Percentiles rank a stretch among this genome's conserved stretches.
Evolutionary conservation across 2,797 vertebrate genomes (phyloP).

Genomic region (Micrastur ruficollis): DNA sequence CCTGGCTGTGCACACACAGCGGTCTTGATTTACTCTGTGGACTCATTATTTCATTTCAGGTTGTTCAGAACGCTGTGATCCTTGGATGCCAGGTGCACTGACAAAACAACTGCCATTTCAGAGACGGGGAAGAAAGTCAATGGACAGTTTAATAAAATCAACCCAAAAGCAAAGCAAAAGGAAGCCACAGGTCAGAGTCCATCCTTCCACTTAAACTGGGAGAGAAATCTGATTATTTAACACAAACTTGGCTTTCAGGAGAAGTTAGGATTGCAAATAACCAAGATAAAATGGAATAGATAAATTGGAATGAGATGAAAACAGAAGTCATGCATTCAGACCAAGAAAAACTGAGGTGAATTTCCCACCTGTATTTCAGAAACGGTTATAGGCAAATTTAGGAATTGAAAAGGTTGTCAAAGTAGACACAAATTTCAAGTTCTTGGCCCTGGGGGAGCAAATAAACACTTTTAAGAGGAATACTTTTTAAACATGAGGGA

Average conservation of each 20-base stretch:
- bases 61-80: neutral
- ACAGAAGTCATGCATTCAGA: neutral
- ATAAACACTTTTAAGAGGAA: neutral
- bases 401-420: neutral
- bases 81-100: neutral
- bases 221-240: neutral
- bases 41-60: neutral
- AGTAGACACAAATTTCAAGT: neutral
- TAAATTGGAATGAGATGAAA: neutral
- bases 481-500: neutral
- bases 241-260: neutral
- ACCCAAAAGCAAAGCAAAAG: neutral
- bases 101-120: slow-evolving; percentile 3
- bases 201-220: neutral
- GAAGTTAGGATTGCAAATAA: neutral
- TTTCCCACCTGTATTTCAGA: neutral
- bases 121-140: neutral
- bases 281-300: neutral
- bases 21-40: neutral
- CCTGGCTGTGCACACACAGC: neutral
- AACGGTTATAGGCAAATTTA: neutral
- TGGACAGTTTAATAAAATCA: neutral
- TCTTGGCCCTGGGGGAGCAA: neutral
- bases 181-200: neutral
- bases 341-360: neutral